Base-by-base conservation (phyloP, 1,140 invertebrate genomes). In the Drosophila biarmipes region DNA sequence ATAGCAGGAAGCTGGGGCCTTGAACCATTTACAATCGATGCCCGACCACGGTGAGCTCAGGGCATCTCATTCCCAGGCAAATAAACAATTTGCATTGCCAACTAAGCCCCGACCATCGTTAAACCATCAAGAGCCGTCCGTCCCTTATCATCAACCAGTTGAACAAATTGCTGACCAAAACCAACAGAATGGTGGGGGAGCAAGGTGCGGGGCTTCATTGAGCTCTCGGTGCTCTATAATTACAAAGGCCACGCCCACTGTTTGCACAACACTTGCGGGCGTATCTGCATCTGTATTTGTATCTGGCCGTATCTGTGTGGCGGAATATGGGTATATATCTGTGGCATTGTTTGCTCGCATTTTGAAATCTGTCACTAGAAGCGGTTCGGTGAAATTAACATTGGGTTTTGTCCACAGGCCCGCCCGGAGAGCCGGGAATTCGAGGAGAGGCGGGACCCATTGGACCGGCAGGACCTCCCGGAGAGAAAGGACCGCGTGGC, bases 391-490 rank as follows among this genome's bases (percentile, higher is more conserved):
- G 72, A 84, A 59, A 90, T 85, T 80, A 74, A 85, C 74, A 81
- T 69, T 24, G 24, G 24, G 24, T 24, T 80, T 76, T 68, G 19
- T 19, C 10, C 24, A 74, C 90, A 93, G 97, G 97, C 56, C 93
- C 94, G 49, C 93, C 94, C 43, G 97, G 97, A 45, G 95, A 95
- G 8, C 95, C 96, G 78, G 97, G 97, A 43, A 94, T 95, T 62
- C 95, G 96, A 81, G 97, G 97, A n/a, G 96, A 96, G 84, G 94
- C 96, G 49, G 97, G 97, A 80, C 95, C 96, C 54, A 96, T 96
- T 68, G 97, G 97, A 69, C 96, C 97, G 38, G 96, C 97, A 40
- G 96, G 96, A 73, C 87, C 87, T n/a, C 91, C 86, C n/a, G 91
- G 91, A 54, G 91, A 92, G 77, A 95, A 94, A 91, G 96, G 96